Evolutionary conservation across 2,797 vertebrate species (phyloP), one percentile per base, ranked within the genome.

Genomic region (Peromyscus melanophrys): DNA sequence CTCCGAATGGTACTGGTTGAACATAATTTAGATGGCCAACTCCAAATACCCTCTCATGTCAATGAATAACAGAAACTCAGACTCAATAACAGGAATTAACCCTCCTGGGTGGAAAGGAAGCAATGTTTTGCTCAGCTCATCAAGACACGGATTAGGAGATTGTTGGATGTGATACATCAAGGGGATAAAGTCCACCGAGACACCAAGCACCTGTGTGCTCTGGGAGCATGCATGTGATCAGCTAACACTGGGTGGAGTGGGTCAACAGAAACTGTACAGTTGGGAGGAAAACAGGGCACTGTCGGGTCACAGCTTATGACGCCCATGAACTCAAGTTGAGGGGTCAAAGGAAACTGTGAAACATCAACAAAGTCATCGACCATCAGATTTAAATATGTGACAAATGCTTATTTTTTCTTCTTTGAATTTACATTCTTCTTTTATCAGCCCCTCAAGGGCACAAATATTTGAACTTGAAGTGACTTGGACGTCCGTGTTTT

Each of bases 391-490:
- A 49, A 31, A 34, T 16, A 46, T n/a, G 63, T 49, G 63, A 52
- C 83, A 17, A 52, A 67, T 52, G 63, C 63, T 99, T 99, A 98
- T 16, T 98, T 95, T 98, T 95, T 98, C 98, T 97, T 92, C 91
- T 98, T 93, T 94, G 93, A 95, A 55, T 96, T 96, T 94, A 93
- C 91, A 91, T 80, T 97, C 98, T 98, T 97, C 97, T 97, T 90
- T 93, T 65, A 83, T 96, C 96, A 96, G 95, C 84, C 96, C 90
- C 96, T 98, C 94, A 96, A 98, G 92, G 97, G 95, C 97, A 98
- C 55, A 96, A 94, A 94, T 97, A 95, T 92, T 96, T 98, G 78
- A 96, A 95, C 82, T 89, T 94, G 90, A 89, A 63, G 84, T 97
- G 95, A 97, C 71, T 93, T 97, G 80, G 52, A 55, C 52, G 14